phyloP scores from a whole-genome alignment of 2,888 invertebrate genomes.

The Dolichomitus sp. region DNA sequence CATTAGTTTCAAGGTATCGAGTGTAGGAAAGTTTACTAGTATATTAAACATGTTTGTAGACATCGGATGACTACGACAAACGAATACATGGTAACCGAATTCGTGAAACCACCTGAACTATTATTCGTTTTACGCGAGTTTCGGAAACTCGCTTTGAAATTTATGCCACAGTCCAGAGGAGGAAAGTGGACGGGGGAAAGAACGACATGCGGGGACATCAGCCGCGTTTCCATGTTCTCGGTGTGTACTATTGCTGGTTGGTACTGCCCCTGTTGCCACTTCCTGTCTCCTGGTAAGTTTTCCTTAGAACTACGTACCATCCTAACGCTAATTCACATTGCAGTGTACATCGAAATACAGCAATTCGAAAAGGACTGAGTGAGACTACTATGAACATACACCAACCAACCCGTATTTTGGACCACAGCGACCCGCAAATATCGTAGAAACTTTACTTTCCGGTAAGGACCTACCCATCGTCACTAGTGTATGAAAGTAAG shows the following conservation, averaged over 20 bases:
- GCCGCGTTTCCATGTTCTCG: neutral
- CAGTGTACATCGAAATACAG: neutral
- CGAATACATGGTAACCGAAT: slow-evolving; percentile 32
- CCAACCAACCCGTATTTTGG: slow-evolving; percentile 10
- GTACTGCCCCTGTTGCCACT: neutral
- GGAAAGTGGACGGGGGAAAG: neutral
- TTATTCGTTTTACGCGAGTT: neutral
- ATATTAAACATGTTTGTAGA: slow-evolving; percentile 2
- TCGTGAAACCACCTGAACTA: neutral
- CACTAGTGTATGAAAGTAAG: slow-evolving; percentile 11
- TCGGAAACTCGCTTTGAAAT: slow-evolving; percentile 41
- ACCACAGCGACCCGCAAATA: slow-evolving; percentile 29
- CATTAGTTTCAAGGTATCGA: neutral
- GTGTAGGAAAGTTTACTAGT: slow-evolving; percentile 23
- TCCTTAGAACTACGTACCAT: neutral
- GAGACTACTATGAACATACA: slow-evolving; percentile 2
- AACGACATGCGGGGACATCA: neutral
- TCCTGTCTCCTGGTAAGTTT: neutral
- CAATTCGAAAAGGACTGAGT: slow-evolving; percentile 8
- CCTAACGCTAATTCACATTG: slow-evolving; percentile 22
- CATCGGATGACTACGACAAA: slow-evolving; percentile 14
- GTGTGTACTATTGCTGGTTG: neutral
- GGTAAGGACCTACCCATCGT: slow-evolving; percentile 13
- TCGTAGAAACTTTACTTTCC: slow-evolving; percentile 35
- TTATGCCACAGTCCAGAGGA: slow-evolving; percentile 5